A percentile compares a stretch with the other conserved stretches of the same genome.
These are phyloP conservation scores for Camponotus fellah DNA, from an alignment of 2,888 invertebrate genomes.

Conservation along the genomic window DNA sequence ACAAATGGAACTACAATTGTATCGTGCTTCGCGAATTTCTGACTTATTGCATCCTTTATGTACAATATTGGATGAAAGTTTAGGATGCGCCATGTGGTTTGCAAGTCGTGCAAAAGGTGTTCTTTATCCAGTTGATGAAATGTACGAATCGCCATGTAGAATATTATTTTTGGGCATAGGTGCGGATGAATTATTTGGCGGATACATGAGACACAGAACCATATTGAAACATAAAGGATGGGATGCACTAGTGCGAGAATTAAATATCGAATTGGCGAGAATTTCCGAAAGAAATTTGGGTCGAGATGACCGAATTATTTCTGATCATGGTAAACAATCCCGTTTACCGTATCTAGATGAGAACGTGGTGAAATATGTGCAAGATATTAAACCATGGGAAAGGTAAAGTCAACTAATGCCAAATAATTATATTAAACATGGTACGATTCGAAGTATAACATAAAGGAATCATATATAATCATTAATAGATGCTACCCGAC, in stretches of 20 bases:
- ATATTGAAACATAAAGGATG: constrained; percentile 88
- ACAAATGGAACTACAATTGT: constrained; percentile 88
- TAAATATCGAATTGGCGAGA: constrained; percentile 92
- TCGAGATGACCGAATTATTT: constrained; percentile 96
- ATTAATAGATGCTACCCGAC: constrained; percentile 88
- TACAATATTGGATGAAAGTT: constrained; percentile 97
- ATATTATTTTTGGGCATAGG: constrained; percentile 96
- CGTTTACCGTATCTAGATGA: constrained; percentile 94
- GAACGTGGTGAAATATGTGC: constrained; percentile 89
- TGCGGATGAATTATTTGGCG: constrained; percentile 98
- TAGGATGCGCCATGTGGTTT: constrained; percentile 99
- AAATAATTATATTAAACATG: constrained; percentile 3
- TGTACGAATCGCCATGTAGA: constrained; percentile 89
- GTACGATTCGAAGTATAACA: background rate
- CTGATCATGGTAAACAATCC: constrained; percentile 95
- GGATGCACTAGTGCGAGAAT: constrained; percentile 87
- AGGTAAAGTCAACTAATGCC: constrained; percentile 86
- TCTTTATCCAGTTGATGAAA: constrained; percentile 76
- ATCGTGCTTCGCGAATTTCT: constrained; percentile 88
- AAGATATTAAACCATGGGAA: constrained; percentile 90
- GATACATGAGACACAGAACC: constrained; percentile 95
- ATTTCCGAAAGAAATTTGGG: constrained; percentile 97
- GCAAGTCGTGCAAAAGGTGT: constrained; percentile 92
- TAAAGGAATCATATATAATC: constrained; percentile 17
- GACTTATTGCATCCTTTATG: constrained; percentile 94